Evolutionary conservation across 1,140 invertebrate genomes (phyloP).

Genomic region (Antheraea pernyi): DNA sequence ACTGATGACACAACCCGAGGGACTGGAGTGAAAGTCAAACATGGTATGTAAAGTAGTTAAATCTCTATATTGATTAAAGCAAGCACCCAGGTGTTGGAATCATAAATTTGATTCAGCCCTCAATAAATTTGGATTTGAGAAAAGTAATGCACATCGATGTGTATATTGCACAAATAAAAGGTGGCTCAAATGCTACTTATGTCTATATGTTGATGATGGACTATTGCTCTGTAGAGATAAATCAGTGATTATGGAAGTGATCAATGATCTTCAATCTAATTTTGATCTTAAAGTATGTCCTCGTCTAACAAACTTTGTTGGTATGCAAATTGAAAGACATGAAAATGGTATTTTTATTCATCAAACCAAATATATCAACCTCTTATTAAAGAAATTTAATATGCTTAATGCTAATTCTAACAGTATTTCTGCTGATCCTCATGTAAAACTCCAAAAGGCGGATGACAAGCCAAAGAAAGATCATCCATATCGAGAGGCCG

Average conservation of each 20-base stretch:
- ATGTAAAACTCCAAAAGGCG: conserved; percentile 21
- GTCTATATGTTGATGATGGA: conserved; percentile 77
- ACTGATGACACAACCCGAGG: conserved; percentile 22
- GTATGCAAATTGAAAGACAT: conserved; percentile 33
- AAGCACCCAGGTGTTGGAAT: conserved; percentile 59
- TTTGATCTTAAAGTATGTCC: conserved; percentile 26
- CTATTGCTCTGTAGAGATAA: conserved; percentile 35
- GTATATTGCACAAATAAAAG: conserved; percentile 38
- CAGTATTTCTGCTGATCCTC: conserved; percentile 31
- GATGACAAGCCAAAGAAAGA: conserved; percentile 13
- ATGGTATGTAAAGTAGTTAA: conserved; percentile 53
- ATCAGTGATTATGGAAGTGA: conserved; percentile 30
- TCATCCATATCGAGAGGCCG: conserved; percentile 49
- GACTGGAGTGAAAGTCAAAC: conserved; percentile 6
- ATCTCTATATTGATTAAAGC: conserved; percentile 64
- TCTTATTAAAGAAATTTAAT: conserved; percentile 33
- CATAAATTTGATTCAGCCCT: conserved; percentile 38
- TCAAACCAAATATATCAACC: conserved; percentile 34
- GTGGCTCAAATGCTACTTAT: conserved; percentile 45
- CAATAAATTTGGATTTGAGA: conserved; percentile 48
- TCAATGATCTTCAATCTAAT: conserved; percentile 30
- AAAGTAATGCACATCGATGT: conserved; percentile 50
- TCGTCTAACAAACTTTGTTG: conserved; percentile 30
- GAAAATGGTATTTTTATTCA: conserved; percentile 29
- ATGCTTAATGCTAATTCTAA: conserved; percentile 31